A percentile compares a stretch with the other conserved stretches of the same genome.
Conservation (phyloP, 2,113 vertebrate species). For the Bubo bubo region DNA sequence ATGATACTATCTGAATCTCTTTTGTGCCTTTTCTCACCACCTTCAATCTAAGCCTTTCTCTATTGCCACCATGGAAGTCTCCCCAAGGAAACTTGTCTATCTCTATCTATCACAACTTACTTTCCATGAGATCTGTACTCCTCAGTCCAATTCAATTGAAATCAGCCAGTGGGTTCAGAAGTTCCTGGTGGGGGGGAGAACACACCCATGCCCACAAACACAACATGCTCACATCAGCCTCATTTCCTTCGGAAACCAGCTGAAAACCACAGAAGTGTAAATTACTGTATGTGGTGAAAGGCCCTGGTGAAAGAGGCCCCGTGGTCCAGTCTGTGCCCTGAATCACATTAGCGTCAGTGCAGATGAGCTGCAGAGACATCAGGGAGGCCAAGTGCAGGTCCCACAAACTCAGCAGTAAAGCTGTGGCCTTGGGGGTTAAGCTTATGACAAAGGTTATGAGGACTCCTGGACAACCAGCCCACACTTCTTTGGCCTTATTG, state of each 20-base stretch:
- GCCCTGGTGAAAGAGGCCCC: background rate
- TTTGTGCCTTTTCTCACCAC: background rate
- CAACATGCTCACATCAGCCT: background rate
- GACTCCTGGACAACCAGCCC: background rate
- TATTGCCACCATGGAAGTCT: background rate
- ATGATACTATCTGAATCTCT: background rate
- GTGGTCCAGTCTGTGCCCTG: background rate
- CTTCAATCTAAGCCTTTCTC: background rate
- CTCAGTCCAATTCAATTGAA: background rate
- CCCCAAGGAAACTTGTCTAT: background rate
- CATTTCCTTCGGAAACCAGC: background rate
- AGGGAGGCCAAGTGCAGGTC: background rate
- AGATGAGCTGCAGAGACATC: background rate
- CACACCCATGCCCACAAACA: background rate
- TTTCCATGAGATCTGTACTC: background rate
- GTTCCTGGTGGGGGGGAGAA: background rate
- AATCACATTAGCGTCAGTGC: background rate
- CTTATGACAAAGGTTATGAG: background rate
- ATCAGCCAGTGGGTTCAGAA: background rate
- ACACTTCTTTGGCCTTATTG: background rate
- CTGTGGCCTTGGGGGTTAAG: background rate
- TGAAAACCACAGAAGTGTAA: background rate
- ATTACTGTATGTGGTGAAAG: background rate
- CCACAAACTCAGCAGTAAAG: background rate
- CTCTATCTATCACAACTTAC: background rate